Conservation (phyloP, 2,888 invertebrate species). For the Papilio gigon region DNA sequence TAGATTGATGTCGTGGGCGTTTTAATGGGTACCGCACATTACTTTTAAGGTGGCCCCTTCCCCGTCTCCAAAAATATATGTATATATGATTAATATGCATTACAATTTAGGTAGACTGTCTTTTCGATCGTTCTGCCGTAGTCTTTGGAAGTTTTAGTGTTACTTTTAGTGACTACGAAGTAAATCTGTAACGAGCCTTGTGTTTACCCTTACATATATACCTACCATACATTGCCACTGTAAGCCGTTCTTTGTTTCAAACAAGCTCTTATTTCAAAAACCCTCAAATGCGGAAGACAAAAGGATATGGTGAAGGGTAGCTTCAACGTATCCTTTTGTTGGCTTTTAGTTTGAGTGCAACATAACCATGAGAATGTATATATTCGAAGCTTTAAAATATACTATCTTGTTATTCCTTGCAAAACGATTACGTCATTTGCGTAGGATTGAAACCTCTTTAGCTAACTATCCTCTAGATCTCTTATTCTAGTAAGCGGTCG, state of each 20-base stretch:
- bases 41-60: no score
- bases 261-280: constrained; percentile 41
- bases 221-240: constrained; percentile 23
- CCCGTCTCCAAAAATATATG: no score
- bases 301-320: constrained; percentile 38
- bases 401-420: neutral
- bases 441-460: neutral
- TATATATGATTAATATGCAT: no score
- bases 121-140: no score
- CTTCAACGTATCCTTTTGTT: constrained; percentile 40
- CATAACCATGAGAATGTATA: constrained; percentile 19
- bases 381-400: neutral
- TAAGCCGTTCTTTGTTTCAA: constrained; percentile 37
- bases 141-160: no score
- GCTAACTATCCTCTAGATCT: neutral
- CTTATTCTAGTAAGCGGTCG: neutral
- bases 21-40: no score
- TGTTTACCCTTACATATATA: neutral
- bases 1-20: no score
- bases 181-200: neutral
- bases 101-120: no score
- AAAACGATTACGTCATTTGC: neutral
- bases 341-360: constrained; percentile 36
- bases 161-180: neutral
- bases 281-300: constrained; percentile 41